Base-by-base conservation (phyloP, 2,888 invertebrate species). In the Bombylius discolor region DNA sequence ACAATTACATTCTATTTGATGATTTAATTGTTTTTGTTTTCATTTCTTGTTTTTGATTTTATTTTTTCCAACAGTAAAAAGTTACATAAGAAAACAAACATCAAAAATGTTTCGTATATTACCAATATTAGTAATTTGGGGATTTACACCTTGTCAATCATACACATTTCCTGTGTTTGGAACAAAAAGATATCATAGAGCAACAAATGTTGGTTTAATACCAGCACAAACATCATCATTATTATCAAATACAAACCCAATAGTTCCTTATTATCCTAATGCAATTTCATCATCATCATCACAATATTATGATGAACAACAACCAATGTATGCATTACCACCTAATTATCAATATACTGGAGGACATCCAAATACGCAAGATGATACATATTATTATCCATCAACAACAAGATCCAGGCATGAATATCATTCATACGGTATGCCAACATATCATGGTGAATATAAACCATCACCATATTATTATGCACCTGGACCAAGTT, bases 381-480 rank as follows among this genome's bases (percentile, higher is more conserved):
- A 58, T 48, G 60, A 57, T 47, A 63, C 61, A 45, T 65, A 63
- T 56, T 64, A 62, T 36, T 62, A 63, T 54, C 62, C 62, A 48
- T 57, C 59, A 11, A 6, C 34, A 34, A 6, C 34, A 34, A 4
- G 9, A 6, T 9, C 39, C 6, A 53, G 61, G 33, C 63, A 62
- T 53, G 62, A 62, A 56, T 61, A 62, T 23, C 63, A 60, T 52
- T 53, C 60, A 42, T 66, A 64, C 57, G 66, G 66, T 2, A 52
- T 63, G 59, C 64, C 66, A 50, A 65, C 64, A 44, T 66, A 64
- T 56, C 65, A 57, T 23, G 66, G 66, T n/a, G 65, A 65, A 59
- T 66, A 65, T 44, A 64, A 65, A 51, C 65, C 65, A 5, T 60
- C 62, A 14, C 76, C 77, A 4, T 77, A 76, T 62, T 78, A 77